Percentiles rank a stretch among this genome's conserved stretches.
Conservation (phyloP, 2,888 invertebrate species). For the Lysandra bellargus region DNA sequence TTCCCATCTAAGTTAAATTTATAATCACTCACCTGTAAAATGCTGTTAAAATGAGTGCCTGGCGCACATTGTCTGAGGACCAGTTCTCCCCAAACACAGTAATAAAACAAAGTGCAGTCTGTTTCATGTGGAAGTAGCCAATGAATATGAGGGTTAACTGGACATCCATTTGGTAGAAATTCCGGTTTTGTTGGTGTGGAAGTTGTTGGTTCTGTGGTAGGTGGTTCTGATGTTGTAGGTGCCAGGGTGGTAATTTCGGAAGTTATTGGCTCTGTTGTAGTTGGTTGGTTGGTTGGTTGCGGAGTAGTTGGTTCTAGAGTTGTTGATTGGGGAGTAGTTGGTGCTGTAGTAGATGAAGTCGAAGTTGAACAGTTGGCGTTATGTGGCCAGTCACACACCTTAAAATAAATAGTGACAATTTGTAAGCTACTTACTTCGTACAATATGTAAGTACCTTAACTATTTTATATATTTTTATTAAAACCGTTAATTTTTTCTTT, state of each 20-base stretch:
- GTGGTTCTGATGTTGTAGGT: neutral
- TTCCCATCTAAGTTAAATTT: neutral
- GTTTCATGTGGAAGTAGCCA: conserved; percentile 60
- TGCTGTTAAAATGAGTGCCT: conserved; percentile 56
- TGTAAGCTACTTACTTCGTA: neutral
- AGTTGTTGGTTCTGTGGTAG: neutral
- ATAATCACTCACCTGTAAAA: conserved; percentile 55
- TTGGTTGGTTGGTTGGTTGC: too few species aligned
- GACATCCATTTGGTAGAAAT: conserved; percentile 62
- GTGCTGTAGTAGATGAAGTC: conserved; percentile 17
- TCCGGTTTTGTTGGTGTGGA: conserved; percentile 34
- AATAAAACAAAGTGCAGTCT: conserved; percentile 62
- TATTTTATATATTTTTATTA: too few species aligned
- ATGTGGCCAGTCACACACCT: too few species aligned
- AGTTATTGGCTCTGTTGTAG: too few species aligned
- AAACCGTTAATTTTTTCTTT: too few species aligned
- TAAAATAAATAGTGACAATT: neutral
- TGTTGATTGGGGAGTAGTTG: conserved; percentile 15
- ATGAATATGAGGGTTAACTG: conserved; percentile 56
- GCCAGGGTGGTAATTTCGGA: too few species aligned
- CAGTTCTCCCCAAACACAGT: conserved; percentile 61
- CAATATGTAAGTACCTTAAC: too few species aligned
- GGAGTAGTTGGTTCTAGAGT: neutral
- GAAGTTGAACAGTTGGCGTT: neutral
- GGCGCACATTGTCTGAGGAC: conserved; percentile 50